These are phyloP conservation scores for Mylabris phalerata DNA, from an alignment of 1,140 invertebrate genomes.

Conservation along the genomic window DNA sequence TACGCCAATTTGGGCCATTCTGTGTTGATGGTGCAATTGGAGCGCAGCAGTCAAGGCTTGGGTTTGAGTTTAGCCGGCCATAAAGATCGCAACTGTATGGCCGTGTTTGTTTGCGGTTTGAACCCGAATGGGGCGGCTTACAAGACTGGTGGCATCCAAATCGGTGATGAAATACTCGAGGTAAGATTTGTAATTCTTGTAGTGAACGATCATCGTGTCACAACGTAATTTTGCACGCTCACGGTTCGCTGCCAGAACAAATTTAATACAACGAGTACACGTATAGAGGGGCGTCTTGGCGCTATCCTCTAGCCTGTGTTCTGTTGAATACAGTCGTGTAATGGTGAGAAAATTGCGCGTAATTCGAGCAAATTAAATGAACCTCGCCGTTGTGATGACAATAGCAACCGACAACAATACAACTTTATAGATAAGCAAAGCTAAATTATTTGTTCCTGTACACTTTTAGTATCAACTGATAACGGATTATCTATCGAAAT, in stretches of 20 bases:
- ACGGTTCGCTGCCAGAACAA: background rate
- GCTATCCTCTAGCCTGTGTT: too few species aligned
- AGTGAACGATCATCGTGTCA: background rate
- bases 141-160: conserved; percentile 67
- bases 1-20: conserved; percentile 70
- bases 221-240: background rate
- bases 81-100: conserved; percentile 90
- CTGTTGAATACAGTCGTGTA: too few species aligned
- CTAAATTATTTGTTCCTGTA: too few species aligned
- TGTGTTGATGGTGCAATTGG: conserved; percentile 66
- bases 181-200: conserved; percentile 45
- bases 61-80: conserved; percentile 93
- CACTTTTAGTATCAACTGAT: too few species aligned
- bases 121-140: conserved; percentile 79
- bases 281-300: too few species aligned
- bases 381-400: too few species aligned
- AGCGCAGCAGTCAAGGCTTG: conserved; percentile 54
- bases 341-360: too few species aligned
- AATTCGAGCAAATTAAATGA: too few species aligned
- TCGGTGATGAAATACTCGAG: conserved; percentile 95
- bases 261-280: too few species aligned
- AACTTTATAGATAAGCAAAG: conserved; percentile 13
- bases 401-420: too few species aligned
- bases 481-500: too few species aligned
- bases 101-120: conserved; percentile 91